These are phyloP conservation scores for Leptinotarsa haldemani DNA, from an alignment of 2,888 invertebrate genomes.

Conservation along the genomic window DNA sequence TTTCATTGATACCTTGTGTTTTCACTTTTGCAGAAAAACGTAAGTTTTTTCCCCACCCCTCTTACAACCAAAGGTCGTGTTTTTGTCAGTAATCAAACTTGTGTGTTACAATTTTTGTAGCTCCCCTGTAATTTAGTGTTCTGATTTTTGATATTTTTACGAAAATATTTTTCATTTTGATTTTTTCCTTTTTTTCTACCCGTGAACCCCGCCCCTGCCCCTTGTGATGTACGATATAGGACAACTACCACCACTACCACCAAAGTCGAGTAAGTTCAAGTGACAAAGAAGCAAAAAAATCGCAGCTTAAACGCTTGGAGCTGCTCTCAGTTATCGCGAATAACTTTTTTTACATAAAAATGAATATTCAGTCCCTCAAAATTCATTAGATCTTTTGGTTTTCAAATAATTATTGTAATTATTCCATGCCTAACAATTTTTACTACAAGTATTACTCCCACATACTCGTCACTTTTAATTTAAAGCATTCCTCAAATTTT, in stretches of 20 bases:
- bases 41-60: conserved; percentile 51
- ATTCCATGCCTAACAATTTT: not conserved
- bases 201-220: conserved; percentile 52
- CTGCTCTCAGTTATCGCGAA: conserved; percentile 30
- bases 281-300: conserved; percentile 34
- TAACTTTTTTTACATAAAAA: conserved; percentile 44
- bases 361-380: not conserved
- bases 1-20: conserved; percentile 42
- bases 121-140: conserved; percentile 31
- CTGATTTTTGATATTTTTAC: conserved; percentile 47
- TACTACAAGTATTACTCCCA: not conserved
- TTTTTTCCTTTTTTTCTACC: conserved; percentile 57
- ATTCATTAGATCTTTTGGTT: not conserved
- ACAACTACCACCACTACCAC: conserved; percentile 61
- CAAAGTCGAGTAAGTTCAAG: conserved; percentile 63
- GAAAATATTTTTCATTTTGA: conserved; percentile 57
- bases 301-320: conserved; percentile 41
- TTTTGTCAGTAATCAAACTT: conserved; percentile 32
- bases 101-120: conserved; percentile 30
- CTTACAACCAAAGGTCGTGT: conserved; percentile 49
- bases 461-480: not conserved
- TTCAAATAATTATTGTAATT: not conserved
- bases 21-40: conserved; percentile 57
- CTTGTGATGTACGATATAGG: conserved; percentile 58
- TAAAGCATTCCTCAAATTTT: conserved; percentile 3